Conservation (phyloP, 2,888 invertebrate species). For the Drosophila acutilabella region DNA sequence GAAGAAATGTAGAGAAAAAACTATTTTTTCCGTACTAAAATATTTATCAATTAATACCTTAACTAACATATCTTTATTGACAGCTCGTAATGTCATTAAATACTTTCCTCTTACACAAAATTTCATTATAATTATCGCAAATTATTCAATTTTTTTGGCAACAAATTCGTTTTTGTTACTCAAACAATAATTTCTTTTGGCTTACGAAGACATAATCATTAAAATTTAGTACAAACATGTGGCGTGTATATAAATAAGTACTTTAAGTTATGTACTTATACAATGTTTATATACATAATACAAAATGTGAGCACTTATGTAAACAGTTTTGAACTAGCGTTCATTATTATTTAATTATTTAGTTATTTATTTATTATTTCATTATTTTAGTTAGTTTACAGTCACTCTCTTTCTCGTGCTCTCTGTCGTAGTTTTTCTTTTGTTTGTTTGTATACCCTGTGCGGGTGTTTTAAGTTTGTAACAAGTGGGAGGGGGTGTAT, state of each 20-base stretch:
- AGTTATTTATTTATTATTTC: conserved; percentile 13
- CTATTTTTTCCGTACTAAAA: too few species aligned
- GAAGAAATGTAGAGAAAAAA: too few species aligned
- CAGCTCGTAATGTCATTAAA: too few species aligned
- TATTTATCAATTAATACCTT: too few species aligned
- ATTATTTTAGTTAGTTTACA: not conserved
- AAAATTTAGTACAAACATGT: conserved; percentile 36
- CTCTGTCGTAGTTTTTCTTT: conserved; percentile 3
- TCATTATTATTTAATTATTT: conserved; percentile 24
- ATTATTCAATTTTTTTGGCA: not conserved
- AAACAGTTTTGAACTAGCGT: conserved; percentile 10
- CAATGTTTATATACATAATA: conserved; percentile 11
- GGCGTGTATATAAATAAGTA: conserved; percentile 18
- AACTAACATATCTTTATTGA: too few species aligned
- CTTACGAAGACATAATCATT: conserved; percentile 20
- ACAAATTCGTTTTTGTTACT: conserved; percentile 2
- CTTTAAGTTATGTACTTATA: conserved; percentile 12
- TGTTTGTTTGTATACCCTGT: not conserved
- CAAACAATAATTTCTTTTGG: conserved; percentile 11
- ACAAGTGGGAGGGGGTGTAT: too few species aligned
- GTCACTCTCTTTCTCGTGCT: not conserved
- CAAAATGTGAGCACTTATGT: not conserved
- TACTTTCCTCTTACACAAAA: too few species aligned
- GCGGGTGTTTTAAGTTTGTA: too few species aligned
- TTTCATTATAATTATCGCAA: too few species aligned